Evolutionary conservation across 2,113 vertebrate species (phyloP).

Genomic region (Hippocampus mohnikei): DNA sequence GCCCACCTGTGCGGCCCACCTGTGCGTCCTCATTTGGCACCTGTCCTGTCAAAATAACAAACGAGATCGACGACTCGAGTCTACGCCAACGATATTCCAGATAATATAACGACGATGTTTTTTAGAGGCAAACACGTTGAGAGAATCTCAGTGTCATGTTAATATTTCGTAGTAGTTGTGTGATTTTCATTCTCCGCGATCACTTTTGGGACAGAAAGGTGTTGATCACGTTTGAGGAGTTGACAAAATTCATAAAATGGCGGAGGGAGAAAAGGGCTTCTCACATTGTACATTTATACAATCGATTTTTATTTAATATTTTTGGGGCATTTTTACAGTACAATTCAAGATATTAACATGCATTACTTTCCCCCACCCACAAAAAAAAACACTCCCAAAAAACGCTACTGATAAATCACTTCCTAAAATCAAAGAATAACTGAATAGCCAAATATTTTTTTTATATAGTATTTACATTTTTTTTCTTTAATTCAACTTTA

Average conservation of each 20-base stretch:
- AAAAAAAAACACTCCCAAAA: slow-evolving; percentile 53
- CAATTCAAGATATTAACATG: slow-evolving; percentile 67
- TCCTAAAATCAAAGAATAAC: slow-evolving; percentile 56
- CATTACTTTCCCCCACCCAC: slow-evolving; percentile 31
- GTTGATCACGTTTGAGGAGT: neutral
- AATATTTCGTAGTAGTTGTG: neutral
- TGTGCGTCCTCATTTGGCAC: neutral
- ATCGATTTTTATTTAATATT: slow-evolving; percentile 65
- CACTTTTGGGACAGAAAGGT: slow-evolving; percentile 4
- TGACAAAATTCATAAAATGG: neutral
- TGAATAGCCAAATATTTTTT: slow-evolving; percentile 69
- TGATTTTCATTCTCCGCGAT: neutral
- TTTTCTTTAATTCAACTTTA: slow-evolving; percentile 52
- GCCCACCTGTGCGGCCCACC: neutral
- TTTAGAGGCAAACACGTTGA: neutral
- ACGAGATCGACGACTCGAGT: neutral
- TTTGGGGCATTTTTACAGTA: slow-evolving; percentile 65
- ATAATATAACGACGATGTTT: too few species aligned
- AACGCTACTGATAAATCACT: slow-evolving; percentile 54
- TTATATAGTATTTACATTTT: slow-evolving; percentile 72
- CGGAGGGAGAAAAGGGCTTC: neutral
- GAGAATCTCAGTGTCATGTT: too few species aligned
- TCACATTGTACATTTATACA: slow-evolving; percentile 44
- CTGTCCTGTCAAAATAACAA: slow-evolving; percentile 11
- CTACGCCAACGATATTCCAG: neutral